phyloP scores from a whole-genome alignment of 2,888 invertebrate genomes.

The Cephus sareptanus region DNA sequence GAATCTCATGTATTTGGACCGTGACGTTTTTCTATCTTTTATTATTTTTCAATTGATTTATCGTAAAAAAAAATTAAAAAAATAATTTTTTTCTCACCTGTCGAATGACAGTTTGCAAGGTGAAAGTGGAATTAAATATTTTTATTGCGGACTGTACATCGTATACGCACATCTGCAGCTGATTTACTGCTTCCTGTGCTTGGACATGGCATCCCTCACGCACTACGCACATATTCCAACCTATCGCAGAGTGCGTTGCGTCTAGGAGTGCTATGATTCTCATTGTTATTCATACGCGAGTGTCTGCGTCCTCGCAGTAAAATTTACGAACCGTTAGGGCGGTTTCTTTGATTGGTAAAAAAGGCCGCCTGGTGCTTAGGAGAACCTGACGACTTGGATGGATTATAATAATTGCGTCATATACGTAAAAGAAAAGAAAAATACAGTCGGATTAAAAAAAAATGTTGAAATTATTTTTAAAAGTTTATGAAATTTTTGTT shows the following conservation, averaged over 20 bases:
- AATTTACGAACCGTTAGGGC: conserved; percentile 1
- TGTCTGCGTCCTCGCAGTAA: neutral
- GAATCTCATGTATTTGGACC: no score
- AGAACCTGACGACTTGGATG: no score
- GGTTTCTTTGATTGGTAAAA: neutral
- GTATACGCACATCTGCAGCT: neutral
- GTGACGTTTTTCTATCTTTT: no score
- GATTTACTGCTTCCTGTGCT: conserved; percentile 6
- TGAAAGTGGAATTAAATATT: neutral
- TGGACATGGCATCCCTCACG: neutral
- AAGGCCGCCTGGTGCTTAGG: no score
- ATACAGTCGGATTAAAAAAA: no score
- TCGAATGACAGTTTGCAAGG: neutral
- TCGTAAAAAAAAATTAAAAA: no score
- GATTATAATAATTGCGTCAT: no score
- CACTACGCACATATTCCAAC: conserved; percentile 4
- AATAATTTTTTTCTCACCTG: neutral
- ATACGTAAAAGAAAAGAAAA: no score
- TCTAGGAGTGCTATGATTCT: neutral
- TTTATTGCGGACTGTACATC: neutral
- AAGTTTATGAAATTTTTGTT: no score
- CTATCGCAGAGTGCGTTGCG: conserved; percentile 1
- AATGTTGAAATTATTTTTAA: no score
- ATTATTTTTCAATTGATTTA: no score
- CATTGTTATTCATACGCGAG: conserved; percentile 3